Conservation (phyloP, 2,888 invertebrate genomes). For the Microctonus hyperodae region DNA sequence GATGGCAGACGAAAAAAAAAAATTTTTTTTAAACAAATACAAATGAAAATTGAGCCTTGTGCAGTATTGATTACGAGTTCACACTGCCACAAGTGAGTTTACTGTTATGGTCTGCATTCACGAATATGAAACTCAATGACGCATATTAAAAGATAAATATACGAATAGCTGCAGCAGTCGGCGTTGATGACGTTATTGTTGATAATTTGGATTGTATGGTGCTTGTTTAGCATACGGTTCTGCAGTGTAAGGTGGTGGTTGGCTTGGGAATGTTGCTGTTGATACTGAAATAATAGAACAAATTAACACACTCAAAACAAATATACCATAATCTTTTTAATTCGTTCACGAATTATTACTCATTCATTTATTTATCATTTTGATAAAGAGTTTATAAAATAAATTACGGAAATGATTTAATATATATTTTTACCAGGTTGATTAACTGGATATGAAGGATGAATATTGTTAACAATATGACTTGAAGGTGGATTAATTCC, state of each 20-base stretch:
- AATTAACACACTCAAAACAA: slow-evolving; percentile 6
- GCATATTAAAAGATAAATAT: background rate
- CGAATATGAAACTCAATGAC: background rate
- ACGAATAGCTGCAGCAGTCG: background rate
- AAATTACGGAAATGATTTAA: too few relatives aligned
- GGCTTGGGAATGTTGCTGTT: slow-evolving; percentile 32
- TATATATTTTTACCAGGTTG: slow-evolving; percentile 48
- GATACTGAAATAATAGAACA: slow-evolving; percentile 10
- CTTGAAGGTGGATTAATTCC: slow-evolving; percentile 21
- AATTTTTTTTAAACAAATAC: background rate
- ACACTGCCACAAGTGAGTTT: background rate
- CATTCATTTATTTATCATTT: slow-evolving; percentile 26
- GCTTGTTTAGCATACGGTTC: slow-evolving; percentile 52
- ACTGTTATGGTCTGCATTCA: background rate
- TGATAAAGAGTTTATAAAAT: too few relatives aligned
- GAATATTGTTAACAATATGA: slow-evolving; percentile 29
- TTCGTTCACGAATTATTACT: background rate
- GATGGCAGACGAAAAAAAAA: background rate
- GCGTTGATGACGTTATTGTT: slow-evolving; percentile 25
- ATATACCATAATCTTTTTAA: background rate
- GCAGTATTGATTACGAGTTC: background rate
- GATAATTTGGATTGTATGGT: slow-evolving; percentile 54
- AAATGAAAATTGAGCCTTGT: background rate
- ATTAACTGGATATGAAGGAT: slow-evolving; percentile 36
- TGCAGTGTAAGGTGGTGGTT: slow-evolving; percentile 43